Evolutionary conservation across 2,113 vertebrate genomes (phyloP), one percentile per base, ranked within the genome.

Genomic region (Phalacrocorax pelagicus): DNA sequence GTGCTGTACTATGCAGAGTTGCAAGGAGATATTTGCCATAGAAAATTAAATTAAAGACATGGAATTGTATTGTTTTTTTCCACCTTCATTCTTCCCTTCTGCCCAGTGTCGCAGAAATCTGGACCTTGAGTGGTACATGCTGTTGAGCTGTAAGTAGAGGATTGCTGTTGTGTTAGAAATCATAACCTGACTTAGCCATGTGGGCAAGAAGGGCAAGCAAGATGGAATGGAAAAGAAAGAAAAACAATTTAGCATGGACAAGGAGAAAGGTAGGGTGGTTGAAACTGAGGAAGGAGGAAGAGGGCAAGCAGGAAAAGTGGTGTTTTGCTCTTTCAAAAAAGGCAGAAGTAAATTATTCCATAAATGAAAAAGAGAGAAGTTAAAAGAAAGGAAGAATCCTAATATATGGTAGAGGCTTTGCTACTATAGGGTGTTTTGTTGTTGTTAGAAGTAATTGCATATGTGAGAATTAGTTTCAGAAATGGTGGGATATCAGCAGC

Each of bases 171-270:
- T 58, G 20, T 23, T 92, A 63, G 55, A 90, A 69, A 51, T 40
- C 8, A 17, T 80, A 67, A 47, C 8, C 30, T 44, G 22, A 15
- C 15, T 70, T 87, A 75, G 29, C 24, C 6, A 10, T 20, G 17
- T 57, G 15, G 8, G 14, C 29, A 65, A 79, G 58, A 90, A 72
- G 20, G 40, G 71, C 54, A 32, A 88, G 9, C 36, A 21, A 49
- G 24, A 79, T 10, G 13, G 42, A 9, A 18, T 62, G 14, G 26
- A 44, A 58, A 73, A 58, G 4, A 84, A 74, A 19, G 34, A 32
- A 81, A 66, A 77, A 30, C 0, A 51, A 5, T 61, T 61, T 62
- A 27, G 20, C 7, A 3, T 22, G 26, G n/a, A 47, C 0, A 6
- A 72, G 20, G 86, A 34, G 34, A 80, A 74, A 59, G 57, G 15